Evolutionary conservation across 2,113 vertebrate species (phyloP).

Genomic region (Pampusana beccarii): DNA sequence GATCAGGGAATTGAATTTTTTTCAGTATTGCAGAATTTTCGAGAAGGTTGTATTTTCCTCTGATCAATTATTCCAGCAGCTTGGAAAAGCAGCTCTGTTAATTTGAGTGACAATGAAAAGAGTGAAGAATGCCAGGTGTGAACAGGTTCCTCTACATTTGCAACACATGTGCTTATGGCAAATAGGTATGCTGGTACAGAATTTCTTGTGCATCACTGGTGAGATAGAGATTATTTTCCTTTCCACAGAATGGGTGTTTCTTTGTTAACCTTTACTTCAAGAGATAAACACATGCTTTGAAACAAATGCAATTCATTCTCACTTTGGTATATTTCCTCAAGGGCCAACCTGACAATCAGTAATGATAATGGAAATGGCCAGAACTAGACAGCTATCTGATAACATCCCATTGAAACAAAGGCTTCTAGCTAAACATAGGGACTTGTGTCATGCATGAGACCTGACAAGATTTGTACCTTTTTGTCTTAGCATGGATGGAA

Average conservation of each 20-base stretch:
- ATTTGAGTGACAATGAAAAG: neutral
- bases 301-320: neutral
- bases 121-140: neutral
- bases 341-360: neutral
- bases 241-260: neutral
- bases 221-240: neutral
- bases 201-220: neutral
- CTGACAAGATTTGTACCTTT: neutral
- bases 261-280: neutral
- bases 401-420: neutral
- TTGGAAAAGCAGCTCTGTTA: neutral
- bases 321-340: neutral
- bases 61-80: neutral
- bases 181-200: neutral
- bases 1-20: fast-evolving
- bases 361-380: neutral
- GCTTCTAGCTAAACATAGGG: neutral
- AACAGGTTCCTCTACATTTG: neutral
- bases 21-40: neutral
- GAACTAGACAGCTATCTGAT: neutral
- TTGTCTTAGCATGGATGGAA: neutral
- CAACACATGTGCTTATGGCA: fast-evolving
- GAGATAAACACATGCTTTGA: neutral
- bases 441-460: neutral
- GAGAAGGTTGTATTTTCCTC: neutral